Conservation (phyloP, 2,888 invertebrate species). For the Escarpia spicata region DNA sequence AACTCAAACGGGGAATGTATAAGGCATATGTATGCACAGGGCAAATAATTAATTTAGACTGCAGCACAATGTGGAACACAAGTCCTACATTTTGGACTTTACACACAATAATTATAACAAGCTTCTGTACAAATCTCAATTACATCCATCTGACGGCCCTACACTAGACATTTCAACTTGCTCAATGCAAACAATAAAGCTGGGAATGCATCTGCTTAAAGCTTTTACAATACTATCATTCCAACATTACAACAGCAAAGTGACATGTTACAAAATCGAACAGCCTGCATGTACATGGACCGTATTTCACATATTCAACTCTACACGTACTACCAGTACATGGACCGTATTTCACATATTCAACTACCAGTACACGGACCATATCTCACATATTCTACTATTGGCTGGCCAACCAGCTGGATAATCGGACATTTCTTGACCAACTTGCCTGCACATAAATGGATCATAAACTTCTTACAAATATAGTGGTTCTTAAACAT, state of each 20-base stretch:
- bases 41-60: not conserved
- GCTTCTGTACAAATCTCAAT: not conserved
- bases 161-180: not conserved
- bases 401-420: not conserved
- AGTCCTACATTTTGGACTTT: slow-evolving; percentile 2
- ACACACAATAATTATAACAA: not conserved
- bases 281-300: not conserved
- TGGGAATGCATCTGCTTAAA: slow-evolving; percentile 8
- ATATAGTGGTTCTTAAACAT: not conserved
- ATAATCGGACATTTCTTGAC: not conserved
- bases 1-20: slow-evolving; percentile 4
- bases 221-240: not conserved
- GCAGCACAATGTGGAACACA: not conserved
- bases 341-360: not conserved
- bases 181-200: not conserved
- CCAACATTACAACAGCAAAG: not conserved
- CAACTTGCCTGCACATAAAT: not conserved
- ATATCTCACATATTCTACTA: not conserved
- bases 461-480: slow-evolving; percentile 5
- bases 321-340: not conserved
- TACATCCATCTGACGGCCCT: not conserved
- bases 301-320: not conserved
- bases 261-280: not conserved
- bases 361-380: not conserved
- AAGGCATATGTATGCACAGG: slow-evolving; percentile 16